Evolutionary conservation across 2,113 vertebrate genomes (phyloP).

Genomic region (Cebus imitator): DNA sequence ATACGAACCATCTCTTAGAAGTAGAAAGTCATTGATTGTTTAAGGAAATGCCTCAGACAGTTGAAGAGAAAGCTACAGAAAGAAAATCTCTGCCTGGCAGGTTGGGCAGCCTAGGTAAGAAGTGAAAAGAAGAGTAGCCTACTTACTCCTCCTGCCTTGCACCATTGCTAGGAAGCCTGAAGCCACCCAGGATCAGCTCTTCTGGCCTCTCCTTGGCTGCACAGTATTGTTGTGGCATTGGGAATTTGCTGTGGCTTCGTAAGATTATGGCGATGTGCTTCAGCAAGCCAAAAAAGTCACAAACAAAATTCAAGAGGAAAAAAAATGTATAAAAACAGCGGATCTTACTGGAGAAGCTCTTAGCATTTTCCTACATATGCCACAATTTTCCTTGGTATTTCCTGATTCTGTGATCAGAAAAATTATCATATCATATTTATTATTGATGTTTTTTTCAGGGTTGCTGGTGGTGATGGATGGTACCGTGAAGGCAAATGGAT

Average conservation of each 20-base stretch:
- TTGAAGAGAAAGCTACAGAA: conserved; percentile 40
- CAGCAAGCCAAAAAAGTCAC: conserved; percentile 71
- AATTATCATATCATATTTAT: conserved; percentile 75
- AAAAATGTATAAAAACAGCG: conserved; percentile 72
- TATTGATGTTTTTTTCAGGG: conserved; percentile 39
- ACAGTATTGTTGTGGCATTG: conserved; percentile 65
- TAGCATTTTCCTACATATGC: conserved; percentile 78
- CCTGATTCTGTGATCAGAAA: conserved; percentile 79
- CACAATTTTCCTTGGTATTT: conserved; percentile 81
- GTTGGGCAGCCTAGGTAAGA: conserved; percentile 47
- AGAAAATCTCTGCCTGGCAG: conserved; percentile 19
- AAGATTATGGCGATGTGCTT: conserved; percentile 72
- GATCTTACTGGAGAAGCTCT: conserved; percentile 79
- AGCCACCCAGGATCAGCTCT: conserved; percentile 61
- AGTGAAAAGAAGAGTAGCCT: conserved; percentile 32
- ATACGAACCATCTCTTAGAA: conserved; percentile 24
- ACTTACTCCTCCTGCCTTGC: conserved; percentile 53
- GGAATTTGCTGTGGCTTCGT: conserved; percentile 76
- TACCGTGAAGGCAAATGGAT: background rate
- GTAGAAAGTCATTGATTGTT: background rate
- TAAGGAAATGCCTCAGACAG: conserved; percentile 47
- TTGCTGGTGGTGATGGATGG: background rate
- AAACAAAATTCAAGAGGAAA: conserved; percentile 60
- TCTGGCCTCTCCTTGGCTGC: conserved; percentile 68
- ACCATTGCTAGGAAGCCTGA: conserved; percentile 50